Evolutionary conservation across 2,888 invertebrate species (phyloP).

Genomic region (Hypselothyrea guttata): DNA sequence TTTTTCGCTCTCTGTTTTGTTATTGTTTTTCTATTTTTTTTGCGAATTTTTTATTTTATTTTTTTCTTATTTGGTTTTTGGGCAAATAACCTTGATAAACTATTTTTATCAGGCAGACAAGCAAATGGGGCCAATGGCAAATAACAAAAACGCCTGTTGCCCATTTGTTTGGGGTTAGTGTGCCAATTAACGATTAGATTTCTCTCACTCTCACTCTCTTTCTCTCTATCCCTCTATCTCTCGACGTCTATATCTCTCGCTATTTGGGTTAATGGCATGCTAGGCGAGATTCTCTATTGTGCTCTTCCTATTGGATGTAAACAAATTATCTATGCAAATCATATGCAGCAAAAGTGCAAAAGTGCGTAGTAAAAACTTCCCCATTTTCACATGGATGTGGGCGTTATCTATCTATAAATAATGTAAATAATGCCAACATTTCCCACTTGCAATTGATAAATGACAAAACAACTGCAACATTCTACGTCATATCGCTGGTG

Average conservation of each 20-base stretch:
- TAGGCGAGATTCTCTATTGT: neutral
- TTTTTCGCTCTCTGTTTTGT: conserved; percentile 20
- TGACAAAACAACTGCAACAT: neutral
- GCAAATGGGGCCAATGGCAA: conserved; percentile 73
- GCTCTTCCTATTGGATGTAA: conserved; percentile 31
- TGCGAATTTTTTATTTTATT: conserved; percentile 13
- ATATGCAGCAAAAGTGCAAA: conserved; percentile 32
- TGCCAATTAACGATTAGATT: conserved; percentile 75
- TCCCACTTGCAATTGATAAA: conserved; percentile 24
- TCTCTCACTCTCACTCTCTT: conserved; percentile 11
- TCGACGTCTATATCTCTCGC: neutral
- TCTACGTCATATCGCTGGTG: neutral
- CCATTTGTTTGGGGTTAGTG: conserved; percentile 70
- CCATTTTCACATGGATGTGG: conserved; percentile 8
- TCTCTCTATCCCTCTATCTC: neutral
- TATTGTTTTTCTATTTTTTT: conserved; percentile 30
- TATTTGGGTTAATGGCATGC: conserved; percentile 62
- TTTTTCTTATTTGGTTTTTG: conserved; percentile 41
- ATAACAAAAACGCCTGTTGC: conserved; percentile 18
- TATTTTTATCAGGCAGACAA: conserved; percentile 71
- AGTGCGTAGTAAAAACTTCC: conserved; percentile 21
- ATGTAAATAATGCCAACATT: too few relatives aligned
- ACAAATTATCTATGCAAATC: conserved; percentile 65
- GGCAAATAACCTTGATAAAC: conserved; percentile 73
- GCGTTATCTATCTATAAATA: neutral